Evolutionary conservation across 2,113 vertebrate genomes (phyloP), one percentile per base, ranked within the genome.

Genomic region (Equus przewalskii): DNA sequence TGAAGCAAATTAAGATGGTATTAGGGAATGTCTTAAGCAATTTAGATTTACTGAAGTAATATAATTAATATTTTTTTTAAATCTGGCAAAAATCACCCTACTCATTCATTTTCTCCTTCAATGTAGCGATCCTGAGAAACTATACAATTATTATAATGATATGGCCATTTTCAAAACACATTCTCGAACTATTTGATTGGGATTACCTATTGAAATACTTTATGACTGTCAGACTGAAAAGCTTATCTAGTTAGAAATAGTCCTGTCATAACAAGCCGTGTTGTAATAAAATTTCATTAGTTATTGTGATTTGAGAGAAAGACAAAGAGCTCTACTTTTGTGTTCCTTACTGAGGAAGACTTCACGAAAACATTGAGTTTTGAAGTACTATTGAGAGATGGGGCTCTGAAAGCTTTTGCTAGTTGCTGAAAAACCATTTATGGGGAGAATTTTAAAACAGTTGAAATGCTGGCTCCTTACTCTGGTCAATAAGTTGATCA

Each of bases 401-500:
- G 54, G 36, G 14, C 36, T 51, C 24, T 80, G 70, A 88, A 54
- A 84, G 33, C 7, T 84, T 54, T 67, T 24, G 21, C 18, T 76
- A 80, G 49, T 44, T 72, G 21, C n/a, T 36, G 26, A 90, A 44
- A 87, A 44, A 65, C 3, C 62, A 80, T 44, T 78, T n/a, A 51
- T 18, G 5, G 44, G 7, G 7, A 91, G 46, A 82, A 24, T 76
- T 94, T 85, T 51, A n/a, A 79, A 91, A 67, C 24, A 62, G 1
- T 41, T 36, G 16, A 16, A 70, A 81, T 30, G n/a, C 15, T 60
- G 44, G 49, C 44, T 83, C 24, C 24, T 87, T 46, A 65, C 10
- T 69, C 36, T 67, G 24, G 10, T 93, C 88, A 76, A 62, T 97
- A 93, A 96, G 58, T 46, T 86, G 33, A 93, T 84, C 21, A 46